Base-by-base conservation (phyloP, 2,888 invertebrate genomes). In the Meiosimyza platycephala region DNA sequence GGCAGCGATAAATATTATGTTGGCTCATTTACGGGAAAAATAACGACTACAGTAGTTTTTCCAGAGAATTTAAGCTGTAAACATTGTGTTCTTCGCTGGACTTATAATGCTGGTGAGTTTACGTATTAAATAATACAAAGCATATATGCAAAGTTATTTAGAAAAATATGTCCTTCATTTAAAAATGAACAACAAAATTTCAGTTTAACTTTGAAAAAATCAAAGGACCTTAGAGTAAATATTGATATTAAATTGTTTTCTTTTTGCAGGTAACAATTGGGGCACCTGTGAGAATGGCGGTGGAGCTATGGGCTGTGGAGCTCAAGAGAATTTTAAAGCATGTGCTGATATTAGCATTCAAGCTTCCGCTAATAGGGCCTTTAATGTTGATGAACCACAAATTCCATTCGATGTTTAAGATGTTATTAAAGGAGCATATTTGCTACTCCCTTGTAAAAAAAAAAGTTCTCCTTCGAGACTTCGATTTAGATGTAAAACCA, bases 71-170 rank as follows among this genome's bases (percentile, higher is more conserved):
- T 90, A 16, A 86, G 79, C n/a, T 90, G 90, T 79, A 76, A 87
- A 0, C 89, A 89, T 59, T 90, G 90, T 78, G 89, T 90, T 0
- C 79, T 91, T 3, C 88, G 90, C 72, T 91, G 91, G 91, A 88
- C 88, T 51, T 91, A 90, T 76, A 80, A 80, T 1, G 84, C 87
- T 18, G 90, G 89, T 83, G 59, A 71, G 74, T 72, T 47, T 54
- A 3, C 15, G 15, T 22, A 28, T 4, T 28, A 28, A 28, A 28
- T 28, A 28, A 28, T 28, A 4, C 28, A 3, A 28, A 28, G 28
- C 28, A 28, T 2, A 28, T 2, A 28, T 4, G 2, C 28, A 28
- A 28, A 28, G 28, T 28, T 28, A 28, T 28, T 28, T 28, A 3
- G n/a, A n/a, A 4, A 28, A 28, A 28, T 2, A 3, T 28, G 4